Conservation (phyloP, 2,888 invertebrate genomes). For the Pharmacophagus antenor region DNA sequence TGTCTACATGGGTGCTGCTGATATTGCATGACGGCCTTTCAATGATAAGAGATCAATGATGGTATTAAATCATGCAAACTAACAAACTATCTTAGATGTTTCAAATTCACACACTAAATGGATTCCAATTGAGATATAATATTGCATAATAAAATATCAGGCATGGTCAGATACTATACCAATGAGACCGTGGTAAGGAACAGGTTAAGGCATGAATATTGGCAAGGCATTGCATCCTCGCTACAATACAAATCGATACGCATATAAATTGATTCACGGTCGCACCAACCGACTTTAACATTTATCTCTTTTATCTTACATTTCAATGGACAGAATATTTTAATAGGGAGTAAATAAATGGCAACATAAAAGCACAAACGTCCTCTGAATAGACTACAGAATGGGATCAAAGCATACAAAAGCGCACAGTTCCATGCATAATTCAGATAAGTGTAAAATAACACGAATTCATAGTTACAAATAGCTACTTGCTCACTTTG, state of each 20-base stretch:
- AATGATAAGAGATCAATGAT: too few relatives aligned
- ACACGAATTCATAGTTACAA: conserved; percentile 24
- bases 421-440: conserved; percentile 47
- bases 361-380: conserved; percentile 53
- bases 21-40: too few relatives aligned
- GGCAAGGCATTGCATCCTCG: conserved; percentile 4
- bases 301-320: conserved; percentile 20
- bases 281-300: conserved; percentile 13
- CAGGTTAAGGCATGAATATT: neutral
- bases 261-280: conserved; percentile 18
- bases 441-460: conserved; percentile 35
- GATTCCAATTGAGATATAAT: neutral
- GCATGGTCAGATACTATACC: neutral
- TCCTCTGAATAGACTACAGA: conserved; percentile 48
- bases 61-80: too few relatives aligned
- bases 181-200: neutral
- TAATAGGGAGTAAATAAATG: conserved; percentile 48
- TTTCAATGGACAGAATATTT: conserved; percentile 30
- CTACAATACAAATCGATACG: conserved; percentile 12
- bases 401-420: conserved; percentile 44
- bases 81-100: neutral
- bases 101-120: neutral
- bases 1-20: too few relatives aligned
- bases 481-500: conserved; percentile 1
- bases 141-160: neutral